Conservation (phyloP, 2,888 invertebrate genomes). For the Pseudococcus viburni region DNA sequence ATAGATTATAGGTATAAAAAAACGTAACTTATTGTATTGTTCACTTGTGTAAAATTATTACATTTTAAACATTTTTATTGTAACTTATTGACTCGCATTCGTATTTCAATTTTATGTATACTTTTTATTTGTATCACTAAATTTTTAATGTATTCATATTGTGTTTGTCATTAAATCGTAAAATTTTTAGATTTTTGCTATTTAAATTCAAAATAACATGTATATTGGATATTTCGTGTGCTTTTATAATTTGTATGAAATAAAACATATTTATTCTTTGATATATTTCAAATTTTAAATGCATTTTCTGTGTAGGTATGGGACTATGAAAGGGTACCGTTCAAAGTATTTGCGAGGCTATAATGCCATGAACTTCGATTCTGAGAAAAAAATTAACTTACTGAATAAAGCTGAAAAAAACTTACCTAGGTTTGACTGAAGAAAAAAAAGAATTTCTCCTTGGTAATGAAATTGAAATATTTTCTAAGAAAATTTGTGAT, state of each 20-base stretch:
- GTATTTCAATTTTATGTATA: slow-evolving; percentile 57
- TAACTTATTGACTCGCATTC: slow-evolving; percentile 57
- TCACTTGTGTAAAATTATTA: slow-evolving; percentile 51
- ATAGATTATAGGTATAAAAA: slow-evolving; percentile 21
- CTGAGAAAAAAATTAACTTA: too few species aligned
- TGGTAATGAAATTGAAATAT: too few species aligned
- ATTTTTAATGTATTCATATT: slow-evolving; percentile 55
- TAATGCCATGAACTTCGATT: too few species aligned
- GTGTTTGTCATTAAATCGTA: slow-evolving; percentile 61
- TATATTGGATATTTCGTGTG: slow-evolving; percentile 59
- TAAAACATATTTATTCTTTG: slow-evolving; percentile 56
- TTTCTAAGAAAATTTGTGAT: too few species aligned
- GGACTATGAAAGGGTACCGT: too few species aligned
- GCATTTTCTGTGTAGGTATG: too few species aligned
- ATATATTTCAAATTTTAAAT: not conserved
- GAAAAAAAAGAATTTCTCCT: too few species aligned
- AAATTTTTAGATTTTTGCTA: slow-evolving; percentile 60
- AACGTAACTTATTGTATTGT: slow-evolving; percentile 39
- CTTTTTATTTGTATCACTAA: slow-evolving; percentile 57
- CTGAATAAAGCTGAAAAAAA: too few species aligned
- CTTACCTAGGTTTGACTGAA: too few species aligned
- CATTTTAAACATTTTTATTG: slow-evolving; percentile 50
- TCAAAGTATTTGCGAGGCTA: too few species aligned
- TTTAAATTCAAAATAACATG: slow-evolving; percentile 51
- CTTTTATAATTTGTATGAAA: slow-evolving; percentile 63